Evolutionary conservation across 2,113 vertebrate species (phyloP), one percentile per base, ranked within the genome.

Genomic region (Macquaria australasica): DNA sequence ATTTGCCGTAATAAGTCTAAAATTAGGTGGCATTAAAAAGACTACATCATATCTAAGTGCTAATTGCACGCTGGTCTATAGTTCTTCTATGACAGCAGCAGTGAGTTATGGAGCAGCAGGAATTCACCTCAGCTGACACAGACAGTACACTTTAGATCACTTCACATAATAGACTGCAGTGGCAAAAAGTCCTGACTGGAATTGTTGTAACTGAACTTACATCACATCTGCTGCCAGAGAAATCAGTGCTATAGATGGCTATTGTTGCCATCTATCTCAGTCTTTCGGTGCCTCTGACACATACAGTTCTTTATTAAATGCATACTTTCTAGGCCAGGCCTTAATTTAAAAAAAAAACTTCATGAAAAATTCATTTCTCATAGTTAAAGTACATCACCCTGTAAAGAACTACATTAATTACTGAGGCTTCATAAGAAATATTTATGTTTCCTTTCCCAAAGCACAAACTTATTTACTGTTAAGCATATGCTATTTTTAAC

Each of bases 391-490:
- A 82, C 74, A 81, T 73, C 39, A 12, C 25, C 72, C 51, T 78
- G 77, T 68, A 77, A 82, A 82, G 45, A 76, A 53, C 70, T 81
- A 63, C 81, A 90, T 89, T 73, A 86, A 92, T 93, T 89, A 93
- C 85, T 81, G 63, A 88, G 71, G 20, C 78, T 63, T 85, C 79
- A 82, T 88, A 66, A 82, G 50, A 89, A 88, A 83, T 91, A 83
- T 81, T 89, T 90, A 16, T 48, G 72, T 68, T 80, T 73, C 73
- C 73, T 80, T 45, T 75, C 75, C 60, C 80, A 56, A 87, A 84
- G 34, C 50, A 16, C 25, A 67, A 68, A 60, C 14, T 41, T 78
- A 48, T 72, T 85, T 55, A 63, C 28, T 74, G 71, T 28, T 64
- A 48, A 70, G 41, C 28, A n/a, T 15, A 10, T 66, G 8, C 23